A percentile compares a stretch with the other conserved stretches of the same genome.
These are phyloP conservation scores for Lytechinus variegatus DNA, from an alignment of 35 echinoderm and acorn worm species.

Conservation along the genomic window DNA sequence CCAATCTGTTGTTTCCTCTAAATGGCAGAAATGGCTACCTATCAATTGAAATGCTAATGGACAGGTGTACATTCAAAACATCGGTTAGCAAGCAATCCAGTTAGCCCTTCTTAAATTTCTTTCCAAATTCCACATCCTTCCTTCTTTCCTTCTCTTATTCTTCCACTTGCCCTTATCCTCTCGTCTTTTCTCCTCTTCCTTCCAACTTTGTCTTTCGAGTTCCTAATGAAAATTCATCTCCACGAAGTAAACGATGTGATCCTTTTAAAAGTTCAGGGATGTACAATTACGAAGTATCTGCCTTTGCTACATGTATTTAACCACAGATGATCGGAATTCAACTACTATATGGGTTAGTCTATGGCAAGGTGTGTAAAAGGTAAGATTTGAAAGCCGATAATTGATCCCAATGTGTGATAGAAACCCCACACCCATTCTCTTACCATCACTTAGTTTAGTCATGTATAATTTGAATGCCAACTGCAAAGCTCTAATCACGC, in stretches of 20 bases:
- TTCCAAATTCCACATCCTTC: not conserved
- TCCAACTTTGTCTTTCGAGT: not conserved
- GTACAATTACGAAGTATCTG: not conserved
- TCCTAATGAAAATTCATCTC: not conserved
- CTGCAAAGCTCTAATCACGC: too few relatives aligned
- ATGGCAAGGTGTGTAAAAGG: not conserved
- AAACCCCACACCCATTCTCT: not conserved
- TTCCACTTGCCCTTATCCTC: not conserved
- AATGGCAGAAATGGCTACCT: not conserved
- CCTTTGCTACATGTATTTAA: not conserved
- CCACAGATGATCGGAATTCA: not conserved
- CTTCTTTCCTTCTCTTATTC: not conserved
- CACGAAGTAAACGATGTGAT: not conserved
- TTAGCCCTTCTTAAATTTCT: not conserved
- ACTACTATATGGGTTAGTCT: not conserved
- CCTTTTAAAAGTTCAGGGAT: not conserved
- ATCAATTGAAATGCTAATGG: conserved; percentile 36
- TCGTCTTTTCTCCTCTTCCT: not conserved
- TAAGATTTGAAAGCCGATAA: not conserved
- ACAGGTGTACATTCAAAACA: not conserved
- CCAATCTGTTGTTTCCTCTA: conserved; percentile 24
- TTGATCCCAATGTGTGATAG: not conserved
- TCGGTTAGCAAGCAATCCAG: not conserved
- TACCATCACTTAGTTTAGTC: not conserved
- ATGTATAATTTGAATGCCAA: too few relatives aligned